These are phyloP conservation scores for Camelus bactrianus DNA, from an alignment of 2,113 vertebrate species.

Conservation along the genomic window DNA sequence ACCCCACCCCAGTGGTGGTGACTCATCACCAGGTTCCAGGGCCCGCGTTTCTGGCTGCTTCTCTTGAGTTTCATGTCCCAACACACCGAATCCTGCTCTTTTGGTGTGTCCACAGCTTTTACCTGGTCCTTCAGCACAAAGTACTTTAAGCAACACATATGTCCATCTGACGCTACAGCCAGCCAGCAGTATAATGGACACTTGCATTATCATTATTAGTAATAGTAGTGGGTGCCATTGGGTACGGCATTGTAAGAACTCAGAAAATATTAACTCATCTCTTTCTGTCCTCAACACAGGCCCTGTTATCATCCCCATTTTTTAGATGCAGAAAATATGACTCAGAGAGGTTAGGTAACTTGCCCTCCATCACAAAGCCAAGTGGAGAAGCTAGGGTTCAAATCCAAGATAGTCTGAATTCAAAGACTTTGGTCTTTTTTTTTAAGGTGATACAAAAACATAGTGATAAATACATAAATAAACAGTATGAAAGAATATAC, in stretches of 20 bases:
- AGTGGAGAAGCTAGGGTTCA: not conserved
- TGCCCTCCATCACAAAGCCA: fast-evolving
- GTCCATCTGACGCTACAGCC: not conserved
- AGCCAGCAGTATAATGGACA: not conserved
- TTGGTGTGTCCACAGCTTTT: not conserved
- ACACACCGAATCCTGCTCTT: not conserved
- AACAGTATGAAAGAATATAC: not conserved
- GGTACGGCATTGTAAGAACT: not conserved
- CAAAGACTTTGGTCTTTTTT: not conserved
- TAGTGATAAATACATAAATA: not conserved
- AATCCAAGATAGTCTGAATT: not conserved
- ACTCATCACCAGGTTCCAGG: not conserved
- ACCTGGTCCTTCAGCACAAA: not conserved
- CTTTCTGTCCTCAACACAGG: not conserved
- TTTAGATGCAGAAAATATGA: not conserved
- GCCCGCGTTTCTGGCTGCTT: not conserved
- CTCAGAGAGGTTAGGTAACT: not conserved
- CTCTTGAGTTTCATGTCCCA: not conserved
- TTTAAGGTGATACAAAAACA: not conserved
- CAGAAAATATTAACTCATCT: not conserved
- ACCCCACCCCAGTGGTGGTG: fast-evolving
- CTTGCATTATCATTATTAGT: not conserved
- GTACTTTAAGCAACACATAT: not conserved
- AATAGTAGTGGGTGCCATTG: not conserved
- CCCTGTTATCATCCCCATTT: not conserved